Percentiles rank a stretch among this genome's conserved stretches.
These are phyloP conservation scores for Lanius ludovicianus DNA, from an alignment of 2,113 vertebrate genomes.

Conservation along the genomic window DNA sequence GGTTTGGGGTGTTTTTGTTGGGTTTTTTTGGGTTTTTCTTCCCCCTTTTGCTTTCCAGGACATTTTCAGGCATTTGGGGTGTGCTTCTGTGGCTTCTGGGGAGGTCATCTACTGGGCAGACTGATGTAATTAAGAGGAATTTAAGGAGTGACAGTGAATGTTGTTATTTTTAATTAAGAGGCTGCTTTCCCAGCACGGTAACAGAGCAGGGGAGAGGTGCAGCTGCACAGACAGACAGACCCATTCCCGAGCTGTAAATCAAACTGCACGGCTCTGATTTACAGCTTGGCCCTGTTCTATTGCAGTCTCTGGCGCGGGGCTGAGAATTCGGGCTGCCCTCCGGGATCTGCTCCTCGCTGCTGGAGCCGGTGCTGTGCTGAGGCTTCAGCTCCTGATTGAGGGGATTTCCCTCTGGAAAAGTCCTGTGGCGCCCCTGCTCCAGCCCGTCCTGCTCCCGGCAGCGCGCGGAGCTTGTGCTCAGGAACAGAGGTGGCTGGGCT, in stretches of 20 bases:
- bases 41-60: background rate
- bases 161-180: conserved; percentile 6
- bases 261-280: background rate
- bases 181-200: background rate
- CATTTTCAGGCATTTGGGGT: background rate
- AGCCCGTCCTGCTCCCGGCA: accelerated
- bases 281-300: background rate
- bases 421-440: accelerated
- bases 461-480: background rate
- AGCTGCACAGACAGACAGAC: background rate
- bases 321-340: background rate
- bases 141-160: background rate
- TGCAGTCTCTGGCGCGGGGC: accelerated
- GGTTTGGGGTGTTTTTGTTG: background rate
- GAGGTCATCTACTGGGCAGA: background rate
- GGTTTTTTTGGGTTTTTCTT: background rate
- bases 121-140: background rate
- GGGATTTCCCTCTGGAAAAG: background rate
- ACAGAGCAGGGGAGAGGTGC: background rate
- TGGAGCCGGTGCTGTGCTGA: accelerated
- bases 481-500: background rate
- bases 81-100: background rate
- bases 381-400: accelerated
- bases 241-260: background rate
- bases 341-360: background rate